These are phyloP conservation scores for Rhinopomastus cyanomelas DNA, from an alignment of 2,113 vertebrate genomes.

Conservation along the genomic window DNA sequence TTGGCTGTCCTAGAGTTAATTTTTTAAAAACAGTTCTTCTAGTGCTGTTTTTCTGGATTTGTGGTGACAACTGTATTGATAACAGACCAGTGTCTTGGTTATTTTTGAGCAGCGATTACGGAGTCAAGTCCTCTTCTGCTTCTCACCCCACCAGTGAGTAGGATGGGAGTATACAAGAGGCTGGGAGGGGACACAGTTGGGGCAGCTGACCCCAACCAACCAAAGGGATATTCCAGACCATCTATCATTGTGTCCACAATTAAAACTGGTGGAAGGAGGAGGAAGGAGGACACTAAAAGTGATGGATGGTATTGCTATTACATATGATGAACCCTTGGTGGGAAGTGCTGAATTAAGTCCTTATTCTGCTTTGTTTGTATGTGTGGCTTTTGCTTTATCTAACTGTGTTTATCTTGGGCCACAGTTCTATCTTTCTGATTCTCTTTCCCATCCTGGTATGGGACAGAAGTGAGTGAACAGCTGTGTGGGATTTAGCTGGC, in stretches of 20 bases:
- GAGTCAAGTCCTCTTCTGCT: not conserved
- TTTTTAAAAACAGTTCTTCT: not conserved
- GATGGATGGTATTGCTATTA: fast-evolving
- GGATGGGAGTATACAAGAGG: too few relatives aligned
- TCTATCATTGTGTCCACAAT: not conserved
- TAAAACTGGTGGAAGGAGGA: not conserved
- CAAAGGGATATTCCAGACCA: not conserved
- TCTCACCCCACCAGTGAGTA: too few relatives aligned
- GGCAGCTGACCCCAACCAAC: not conserved
- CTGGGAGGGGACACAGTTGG: too few relatives aligned
- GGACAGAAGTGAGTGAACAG: too few relatives aligned
- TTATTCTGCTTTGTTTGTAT: too few relatives aligned
- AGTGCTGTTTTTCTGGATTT: not conserved
- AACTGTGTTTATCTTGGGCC: not conserved
- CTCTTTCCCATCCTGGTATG: not conserved
- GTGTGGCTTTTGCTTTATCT: too few relatives aligned
- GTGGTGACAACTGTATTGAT: not conserved
- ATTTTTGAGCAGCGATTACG: not conserved
- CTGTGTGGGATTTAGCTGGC: too few relatives aligned
- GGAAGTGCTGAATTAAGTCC: too few relatives aligned
- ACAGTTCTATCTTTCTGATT: not conserved
- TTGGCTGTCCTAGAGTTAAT: not conserved
- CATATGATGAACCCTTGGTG: fast-evolving
- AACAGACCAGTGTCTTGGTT: not conserved
- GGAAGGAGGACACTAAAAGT: fast-evolving